Percentiles rank a stretch among this genome's conserved stretches.
Conservation (phyloP, 2,797 vertebrate genomes). For the Vespertilio murinus region DNA sequence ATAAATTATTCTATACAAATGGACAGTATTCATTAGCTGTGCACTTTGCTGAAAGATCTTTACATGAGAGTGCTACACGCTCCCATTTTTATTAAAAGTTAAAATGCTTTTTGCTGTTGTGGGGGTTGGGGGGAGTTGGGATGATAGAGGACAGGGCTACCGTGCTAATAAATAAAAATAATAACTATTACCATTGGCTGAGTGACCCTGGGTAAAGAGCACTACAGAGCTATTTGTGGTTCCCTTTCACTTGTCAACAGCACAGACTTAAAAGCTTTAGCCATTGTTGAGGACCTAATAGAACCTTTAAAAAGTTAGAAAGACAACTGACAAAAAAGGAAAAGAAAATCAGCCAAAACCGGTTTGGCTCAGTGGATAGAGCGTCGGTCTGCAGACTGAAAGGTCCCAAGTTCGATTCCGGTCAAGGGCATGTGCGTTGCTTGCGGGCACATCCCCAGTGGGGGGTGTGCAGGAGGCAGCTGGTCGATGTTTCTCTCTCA, state of each 20-base stretch:
- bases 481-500: no score
- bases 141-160: slow-evolving; percentile 85
- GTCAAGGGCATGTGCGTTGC: no score
- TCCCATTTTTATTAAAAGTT: slow-evolving; percentile 93
- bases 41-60: slow-evolving; percentile 80
- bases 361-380: no score
- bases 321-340: slow-evolving; percentile 89
- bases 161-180: slow-evolving; percentile 96
- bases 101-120: slow-evolving; percentile 91
- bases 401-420: no score
- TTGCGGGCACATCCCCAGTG: no score
- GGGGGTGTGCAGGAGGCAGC: no score
- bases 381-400: no score
- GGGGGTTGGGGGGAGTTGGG: slow-evolving; percentile 85
- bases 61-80: slow-evolving; percentile 78
- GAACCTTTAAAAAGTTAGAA: slow-evolving; percentile 93
- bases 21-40: slow-evolving; percentile 83
- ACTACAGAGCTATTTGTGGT: slow-evolving; percentile 92
- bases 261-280: slow-evolving; percentile 94
- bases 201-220: slow-evolving; percentile 87
- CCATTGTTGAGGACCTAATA: slow-evolving; percentile 92
- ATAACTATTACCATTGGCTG: slow-evolving; percentile 87
- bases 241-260: slow-evolving; percentile 94
- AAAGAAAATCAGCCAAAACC: no score
- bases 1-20: slow-evolving; percentile 85